phyloP scores from a whole-genome alignment of 2,797 vertebrate genomes.

The Meda fulgida region DNA sequence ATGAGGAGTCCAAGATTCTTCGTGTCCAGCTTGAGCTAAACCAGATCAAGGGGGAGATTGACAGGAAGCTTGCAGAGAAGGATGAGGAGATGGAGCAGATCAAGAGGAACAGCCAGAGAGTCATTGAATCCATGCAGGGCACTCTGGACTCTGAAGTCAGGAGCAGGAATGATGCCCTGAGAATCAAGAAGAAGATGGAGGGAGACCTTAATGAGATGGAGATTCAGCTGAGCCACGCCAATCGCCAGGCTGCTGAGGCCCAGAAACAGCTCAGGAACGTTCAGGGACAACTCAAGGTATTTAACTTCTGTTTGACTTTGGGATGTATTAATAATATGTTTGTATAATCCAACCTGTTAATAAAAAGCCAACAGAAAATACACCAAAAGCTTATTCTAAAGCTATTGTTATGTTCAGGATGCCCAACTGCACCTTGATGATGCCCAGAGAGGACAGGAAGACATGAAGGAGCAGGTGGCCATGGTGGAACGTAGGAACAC shows the following conservation, averaged over 20 bases:
- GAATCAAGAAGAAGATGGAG: constrained; percentile 92
- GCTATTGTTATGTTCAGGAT: constrained; percentile 69
- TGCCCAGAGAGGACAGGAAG: constrained; percentile 81
- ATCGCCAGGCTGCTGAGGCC: constrained; percentile 82
- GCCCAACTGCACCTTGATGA: constrained; percentile 87
- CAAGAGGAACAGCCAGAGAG: constrained; percentile 86
- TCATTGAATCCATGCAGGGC: constrained; percentile 83
- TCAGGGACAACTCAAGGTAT: constrained; percentile 88
- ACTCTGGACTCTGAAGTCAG: constrained; percentile 84
- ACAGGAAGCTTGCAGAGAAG: constrained; percentile 86
- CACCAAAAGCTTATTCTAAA: neutral
- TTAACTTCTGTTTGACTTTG: neutral
- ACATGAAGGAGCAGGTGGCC: constrained; percentile 88
- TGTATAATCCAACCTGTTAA: no score
- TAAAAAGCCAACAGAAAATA: no score
- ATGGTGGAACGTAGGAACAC: constrained; percentile 84
- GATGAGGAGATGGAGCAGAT: constrained; percentile 88
- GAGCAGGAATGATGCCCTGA: constrained; percentile 87
- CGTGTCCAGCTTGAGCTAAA: constrained; percentile 86
- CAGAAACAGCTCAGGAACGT: constrained; percentile 86
- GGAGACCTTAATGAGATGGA: constrained; percentile 88
- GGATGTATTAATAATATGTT: neutral
- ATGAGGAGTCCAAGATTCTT: constrained; percentile 88
- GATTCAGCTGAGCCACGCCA: constrained; percentile 87
- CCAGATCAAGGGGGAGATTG: constrained; percentile 86